Percentiles rank a stretch among this genome's conserved stretches.
Evolutionary conservation across 2,113 vertebrate genomes (phyloP).

Genomic region (Aphelocoma coerulescens): DNA sequence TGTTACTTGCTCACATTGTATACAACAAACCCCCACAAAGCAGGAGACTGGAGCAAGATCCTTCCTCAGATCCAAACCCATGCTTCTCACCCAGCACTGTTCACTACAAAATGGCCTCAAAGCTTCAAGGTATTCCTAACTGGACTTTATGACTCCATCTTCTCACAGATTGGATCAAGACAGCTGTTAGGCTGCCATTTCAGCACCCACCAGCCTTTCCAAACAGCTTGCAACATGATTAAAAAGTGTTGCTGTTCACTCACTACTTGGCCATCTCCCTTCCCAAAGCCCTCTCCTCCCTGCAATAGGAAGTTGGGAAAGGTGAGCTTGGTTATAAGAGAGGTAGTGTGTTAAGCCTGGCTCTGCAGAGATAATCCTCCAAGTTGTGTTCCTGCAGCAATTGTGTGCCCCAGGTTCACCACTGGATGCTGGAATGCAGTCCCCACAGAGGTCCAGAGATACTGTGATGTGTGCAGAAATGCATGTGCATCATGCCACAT

Average conservation of each 20-base stretch:
- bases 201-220: background rate
- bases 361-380: background rate
- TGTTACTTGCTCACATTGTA: background rate
- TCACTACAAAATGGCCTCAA: background rate
- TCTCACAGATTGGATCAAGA: background rate
- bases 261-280: background rate
- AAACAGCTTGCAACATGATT: background rate
- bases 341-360: background rate
- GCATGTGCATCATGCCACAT: accelerated
- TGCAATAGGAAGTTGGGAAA: background rate
- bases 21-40: background rate
- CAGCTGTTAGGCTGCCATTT: background rate
- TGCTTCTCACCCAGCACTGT: background rate
- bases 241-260: background rate
- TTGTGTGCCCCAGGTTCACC: background rate
- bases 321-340: background rate
- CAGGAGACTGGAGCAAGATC: background rate
- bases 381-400: background rate
- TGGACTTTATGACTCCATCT: background rate
- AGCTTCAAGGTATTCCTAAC: background rate
- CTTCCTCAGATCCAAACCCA: background rate
- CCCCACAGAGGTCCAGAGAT: background rate
- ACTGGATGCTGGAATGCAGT: background rate
- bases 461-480: background rate
- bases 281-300: background rate